These are phyloP conservation scores for Pangasius sanitwongsei DNA, from an alignment of 2,797 vertebrate species.

Conservation along the genomic window DNA sequence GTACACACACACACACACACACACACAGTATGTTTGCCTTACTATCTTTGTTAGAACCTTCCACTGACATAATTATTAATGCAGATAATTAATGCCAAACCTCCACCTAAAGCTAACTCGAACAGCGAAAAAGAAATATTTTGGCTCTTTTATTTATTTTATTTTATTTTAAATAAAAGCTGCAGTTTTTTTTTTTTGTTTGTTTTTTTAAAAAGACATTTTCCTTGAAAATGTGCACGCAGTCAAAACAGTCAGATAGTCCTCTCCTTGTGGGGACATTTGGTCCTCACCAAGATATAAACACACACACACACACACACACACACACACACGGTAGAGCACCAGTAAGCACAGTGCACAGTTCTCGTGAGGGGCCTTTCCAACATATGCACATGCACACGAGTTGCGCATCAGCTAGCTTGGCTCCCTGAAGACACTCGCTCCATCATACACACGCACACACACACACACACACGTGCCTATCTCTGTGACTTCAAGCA, in stretches of 20 bases:
- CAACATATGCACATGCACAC: conserved; percentile 5
- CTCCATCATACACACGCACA: no score
- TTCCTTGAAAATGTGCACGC: neutral
- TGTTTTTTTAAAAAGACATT: neutral
- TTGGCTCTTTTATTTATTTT: neutral
- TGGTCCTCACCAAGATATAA: neutral
- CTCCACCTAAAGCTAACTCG: neutral
- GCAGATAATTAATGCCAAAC: neutral
- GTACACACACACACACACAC: neutral
- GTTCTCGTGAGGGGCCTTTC: conserved; percentile 5
- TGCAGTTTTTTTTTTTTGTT: neutral
- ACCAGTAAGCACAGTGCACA: neutral
- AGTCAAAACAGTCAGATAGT: neutral
- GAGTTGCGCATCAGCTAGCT: neutral
- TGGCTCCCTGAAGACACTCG: neutral
- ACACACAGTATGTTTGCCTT: neutral
- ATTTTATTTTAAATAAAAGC: neutral
- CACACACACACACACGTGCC: neutral
- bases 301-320: neutral
- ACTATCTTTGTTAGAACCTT: neutral
- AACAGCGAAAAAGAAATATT: neutral
- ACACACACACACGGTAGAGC: neutral
- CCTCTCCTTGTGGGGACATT: neutral
- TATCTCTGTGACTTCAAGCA: neutral
- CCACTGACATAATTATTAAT: neutral